These are phyloP conservation scores for Amia ocellicauda DNA, from an alignment of 2,113 vertebrate species.

Conservation along the genomic window DNA sequence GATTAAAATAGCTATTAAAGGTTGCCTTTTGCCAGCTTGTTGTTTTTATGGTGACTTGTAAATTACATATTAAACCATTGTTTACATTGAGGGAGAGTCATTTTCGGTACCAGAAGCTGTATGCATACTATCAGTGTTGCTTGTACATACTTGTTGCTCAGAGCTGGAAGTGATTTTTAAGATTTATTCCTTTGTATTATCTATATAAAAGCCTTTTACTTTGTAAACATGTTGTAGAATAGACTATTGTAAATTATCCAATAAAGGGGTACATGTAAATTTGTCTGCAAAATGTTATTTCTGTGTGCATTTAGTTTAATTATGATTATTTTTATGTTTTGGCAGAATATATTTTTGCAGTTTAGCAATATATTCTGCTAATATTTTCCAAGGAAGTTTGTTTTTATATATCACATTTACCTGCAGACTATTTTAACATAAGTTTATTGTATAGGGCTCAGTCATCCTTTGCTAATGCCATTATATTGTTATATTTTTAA, in stretches of 20 bases:
- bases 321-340: too few species aligned
- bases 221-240: slow-evolving; percentile 47
- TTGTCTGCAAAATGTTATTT: too few species aligned
- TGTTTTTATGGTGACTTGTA: slow-evolving; percentile 24
- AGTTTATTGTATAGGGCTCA: too few species aligned
- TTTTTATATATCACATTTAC: too few species aligned
- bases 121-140: slow-evolving; percentile 42
- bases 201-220: slow-evolving; percentile 44
- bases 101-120: slow-evolving; percentile 27
- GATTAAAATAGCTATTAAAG: too few species aligned
- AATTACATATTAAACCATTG: slow-evolving; percentile 20
- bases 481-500: too few species aligned
- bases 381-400: too few species aligned
- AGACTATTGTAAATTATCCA: slow-evolving; percentile 42
- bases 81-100: slow-evolving; percentile 46
- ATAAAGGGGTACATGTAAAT: slow-evolving; percentile 2
- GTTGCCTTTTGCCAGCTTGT: slow-evolving; percentile 6
- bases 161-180: slow-evolving; percentile 20
- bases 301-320: too few species aligned
- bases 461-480: too few species aligned
- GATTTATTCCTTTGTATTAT: slow-evolving; percentile 40
- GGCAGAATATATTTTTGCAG: too few species aligned
- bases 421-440: too few species aligned
- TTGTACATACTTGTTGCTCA: slow-evolving; percentile 47
- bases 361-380: too few species aligned